phyloP scores from a whole-genome alignment of 2,113 vertebrate species.

The Jaculus jaculus region DNA sequence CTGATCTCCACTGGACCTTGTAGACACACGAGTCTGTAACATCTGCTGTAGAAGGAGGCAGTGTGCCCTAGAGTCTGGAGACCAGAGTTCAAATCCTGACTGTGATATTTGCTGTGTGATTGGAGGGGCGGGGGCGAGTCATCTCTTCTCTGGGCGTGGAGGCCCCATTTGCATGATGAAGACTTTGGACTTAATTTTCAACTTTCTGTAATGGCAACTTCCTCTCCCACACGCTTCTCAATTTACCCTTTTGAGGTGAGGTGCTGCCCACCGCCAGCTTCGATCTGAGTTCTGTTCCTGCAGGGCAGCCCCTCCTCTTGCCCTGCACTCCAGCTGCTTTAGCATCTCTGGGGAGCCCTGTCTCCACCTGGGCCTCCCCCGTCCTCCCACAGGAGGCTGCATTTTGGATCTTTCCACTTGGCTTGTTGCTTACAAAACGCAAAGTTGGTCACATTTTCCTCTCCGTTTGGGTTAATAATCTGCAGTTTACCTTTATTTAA shows the following conservation, averaged over 20 bases:
- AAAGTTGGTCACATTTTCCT: neutral
- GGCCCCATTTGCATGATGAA: neutral
- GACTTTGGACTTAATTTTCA: constrained; percentile 37
- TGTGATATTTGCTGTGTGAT: neutral
- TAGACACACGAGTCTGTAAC: neutral
- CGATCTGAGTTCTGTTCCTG: neutral
- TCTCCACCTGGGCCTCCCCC: constrained; percentile 1
- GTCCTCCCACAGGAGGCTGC: neutral
- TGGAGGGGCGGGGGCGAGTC: neutral
- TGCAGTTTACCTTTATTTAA: constrained; percentile 58
- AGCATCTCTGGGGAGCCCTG: constrained; percentile 43
- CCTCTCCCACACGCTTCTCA: constrained; percentile 56
- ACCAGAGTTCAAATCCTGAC: neutral
- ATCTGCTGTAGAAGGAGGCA: neutral
- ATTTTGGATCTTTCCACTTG: constrained; percentile 48
- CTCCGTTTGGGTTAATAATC: constrained; percentile 41
- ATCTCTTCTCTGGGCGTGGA: neutral
- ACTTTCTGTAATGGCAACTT: constrained; percentile 33
- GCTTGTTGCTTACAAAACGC: constrained; percentile 63
- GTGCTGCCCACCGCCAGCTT: neutral
- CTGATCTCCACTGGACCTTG: neutral
- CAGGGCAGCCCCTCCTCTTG: constrained; percentile 35
- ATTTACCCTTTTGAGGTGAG: constrained; percentile 36
- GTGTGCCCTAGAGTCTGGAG: neutral
- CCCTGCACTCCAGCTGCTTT: constrained; percentile 35